phyloP scores from a whole-genome alignment of 2,888 invertebrate species.

The Xanthorhoe spadicearia region DNA sequence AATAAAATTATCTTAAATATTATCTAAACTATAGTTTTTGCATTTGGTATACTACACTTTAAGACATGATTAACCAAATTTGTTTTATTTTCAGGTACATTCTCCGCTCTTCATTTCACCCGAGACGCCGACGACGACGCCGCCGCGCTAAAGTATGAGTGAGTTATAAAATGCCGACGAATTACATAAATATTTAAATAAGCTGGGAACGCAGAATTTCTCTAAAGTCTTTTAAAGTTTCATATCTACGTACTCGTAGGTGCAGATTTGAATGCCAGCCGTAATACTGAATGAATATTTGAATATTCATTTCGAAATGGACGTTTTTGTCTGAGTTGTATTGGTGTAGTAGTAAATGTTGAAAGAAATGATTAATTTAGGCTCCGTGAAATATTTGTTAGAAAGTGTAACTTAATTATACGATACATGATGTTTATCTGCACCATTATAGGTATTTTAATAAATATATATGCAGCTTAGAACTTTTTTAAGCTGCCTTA shows the following conservation, averaged over 20 bases:
- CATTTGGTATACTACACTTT: neutral
- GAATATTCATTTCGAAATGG: neutral
- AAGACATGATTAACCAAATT: neutral
- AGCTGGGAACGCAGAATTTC: slow-evolving; percentile 33
- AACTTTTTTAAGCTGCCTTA: slow-evolving; percentile 3
- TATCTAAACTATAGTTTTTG: too few species aligned
- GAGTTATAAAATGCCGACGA: slow-evolving; percentile 36
- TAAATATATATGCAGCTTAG: neutral
- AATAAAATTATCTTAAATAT: too few species aligned
- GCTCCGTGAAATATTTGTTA: too few species aligned
- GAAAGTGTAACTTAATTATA: too few species aligned
- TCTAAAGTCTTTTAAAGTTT: slow-evolving; percentile 33
- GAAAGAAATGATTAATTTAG: too few species aligned
- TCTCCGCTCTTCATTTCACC: slow-evolving; percentile 14
- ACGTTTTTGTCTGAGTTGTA: too few species aligned
- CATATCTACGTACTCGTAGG: slow-evolving; percentile 31
- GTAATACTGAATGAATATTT: slow-evolving; percentile 17
- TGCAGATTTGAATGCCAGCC: slow-evolving; percentile 24
- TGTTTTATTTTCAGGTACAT: slow-evolving; percentile 37
- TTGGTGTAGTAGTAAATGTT: too few species aligned
- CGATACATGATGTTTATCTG: too few species aligned
- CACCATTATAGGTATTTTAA: too few species aligned
- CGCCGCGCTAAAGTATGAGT: slow-evolving; percentile 29
- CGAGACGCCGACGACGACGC: too few species aligned
- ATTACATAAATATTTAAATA: slow-evolving; percentile 40